A percentile compares a stretch with the other conserved stretches of the same genome.
These are phyloP conservation scores for Popillia japonica DNA, from an alignment of 1,140 invertebrate genomes.

Conservation along the genomic window DNA sequence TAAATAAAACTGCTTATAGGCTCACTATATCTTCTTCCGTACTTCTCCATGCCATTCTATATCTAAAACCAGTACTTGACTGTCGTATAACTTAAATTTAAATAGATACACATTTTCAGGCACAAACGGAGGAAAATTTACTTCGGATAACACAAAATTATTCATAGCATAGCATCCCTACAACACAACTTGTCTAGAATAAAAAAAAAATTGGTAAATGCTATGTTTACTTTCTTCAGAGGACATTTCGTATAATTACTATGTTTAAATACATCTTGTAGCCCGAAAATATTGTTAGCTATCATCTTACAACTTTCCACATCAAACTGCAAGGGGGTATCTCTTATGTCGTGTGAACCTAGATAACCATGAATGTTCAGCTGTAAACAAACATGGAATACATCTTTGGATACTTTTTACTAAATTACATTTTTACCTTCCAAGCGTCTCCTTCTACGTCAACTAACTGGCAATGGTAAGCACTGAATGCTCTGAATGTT, in stretches of 20 bases:
- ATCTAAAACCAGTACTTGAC: background rate
- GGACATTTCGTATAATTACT: background rate
- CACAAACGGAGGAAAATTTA: background rate
- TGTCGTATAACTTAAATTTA: background rate
- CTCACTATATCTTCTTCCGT: background rate
- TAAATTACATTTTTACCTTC: too few species aligned
- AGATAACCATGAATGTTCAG: background rate
- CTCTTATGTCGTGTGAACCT: background rate
- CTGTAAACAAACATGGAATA: too few species aligned
- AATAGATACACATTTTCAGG: background rate
- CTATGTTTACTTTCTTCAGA: background rate
- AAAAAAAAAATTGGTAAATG: background rate
- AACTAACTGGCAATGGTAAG: background rate
- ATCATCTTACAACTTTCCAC: background rate
- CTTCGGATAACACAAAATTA: background rate
- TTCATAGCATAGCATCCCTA: conserved; percentile 6
- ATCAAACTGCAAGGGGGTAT: background rate
- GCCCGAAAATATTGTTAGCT: background rate
- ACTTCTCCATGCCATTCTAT: background rate
- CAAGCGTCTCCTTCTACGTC: background rate
- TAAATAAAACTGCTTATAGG: background rate
- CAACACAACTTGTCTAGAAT: background rate
- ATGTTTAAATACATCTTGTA: background rate
- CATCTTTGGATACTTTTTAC: too few species aligned
- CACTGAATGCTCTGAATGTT: background rate